These are phyloP conservation scores for Monochamus alternatus DNA, from an alignment of 2,888 invertebrate species.

Conservation along the genomic window DNA sequence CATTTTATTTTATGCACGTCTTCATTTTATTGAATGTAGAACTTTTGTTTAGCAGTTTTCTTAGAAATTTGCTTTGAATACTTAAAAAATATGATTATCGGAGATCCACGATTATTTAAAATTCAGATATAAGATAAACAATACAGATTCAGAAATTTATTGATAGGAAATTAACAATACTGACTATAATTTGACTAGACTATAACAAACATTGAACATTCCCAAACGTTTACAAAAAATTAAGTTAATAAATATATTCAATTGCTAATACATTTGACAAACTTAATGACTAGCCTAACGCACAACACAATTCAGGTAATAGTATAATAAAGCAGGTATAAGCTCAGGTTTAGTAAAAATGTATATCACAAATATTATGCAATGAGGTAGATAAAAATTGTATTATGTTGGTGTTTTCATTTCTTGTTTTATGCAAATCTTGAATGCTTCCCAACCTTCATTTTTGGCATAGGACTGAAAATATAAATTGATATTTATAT, in stretches of 20 bases:
- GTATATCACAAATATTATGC: constrained; percentile 19
- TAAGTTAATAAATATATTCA: not conserved
- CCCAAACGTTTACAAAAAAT: constrained; percentile 6
- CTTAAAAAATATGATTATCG: no score
- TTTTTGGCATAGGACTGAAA: constrained; percentile 84
- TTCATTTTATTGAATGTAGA: no score
- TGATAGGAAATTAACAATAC: constrained; percentile 17
- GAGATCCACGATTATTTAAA: no score
- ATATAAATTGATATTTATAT: constrained; percentile 9
- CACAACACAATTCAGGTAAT: constrained; percentile 26
- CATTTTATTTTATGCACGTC: no score
- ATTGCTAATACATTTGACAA: constrained; percentile 18
- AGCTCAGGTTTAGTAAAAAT: constrained; percentile 1
- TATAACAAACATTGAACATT: constrained; percentile 30
- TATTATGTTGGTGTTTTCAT: constrained; percentile 77
- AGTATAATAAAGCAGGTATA: not conserved
- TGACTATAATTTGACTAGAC: constrained; percentile 27
- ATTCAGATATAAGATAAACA: no score
- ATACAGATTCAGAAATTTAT: constrained; percentile 13
- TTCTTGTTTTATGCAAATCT: constrained; percentile 91
- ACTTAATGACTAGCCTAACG: constrained; percentile 23
- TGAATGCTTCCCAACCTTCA: constrained; percentile 95
- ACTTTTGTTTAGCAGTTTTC: no score
- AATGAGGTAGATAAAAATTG: constrained; percentile 6
- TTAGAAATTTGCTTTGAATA: no score